phyloP scores from a whole-genome alignment of 2,797 vertebrate species.

The Psittacula echo region DNA sequence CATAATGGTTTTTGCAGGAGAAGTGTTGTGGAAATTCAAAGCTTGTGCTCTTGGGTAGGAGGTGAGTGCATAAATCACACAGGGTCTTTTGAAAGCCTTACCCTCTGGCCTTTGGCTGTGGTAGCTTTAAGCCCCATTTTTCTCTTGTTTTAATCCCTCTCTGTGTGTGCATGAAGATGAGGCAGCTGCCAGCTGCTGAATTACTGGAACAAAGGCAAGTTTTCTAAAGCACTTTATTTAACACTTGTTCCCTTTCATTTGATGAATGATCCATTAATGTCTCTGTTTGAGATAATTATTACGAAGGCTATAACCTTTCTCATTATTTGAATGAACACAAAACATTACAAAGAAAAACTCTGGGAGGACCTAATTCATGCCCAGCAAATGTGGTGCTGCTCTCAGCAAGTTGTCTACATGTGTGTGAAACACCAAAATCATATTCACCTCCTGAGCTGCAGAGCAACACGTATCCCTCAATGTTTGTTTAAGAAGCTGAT shows the following conservation, averaged over 20 bases:
- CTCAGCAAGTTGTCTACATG: background rate
- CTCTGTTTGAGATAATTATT: conserved; percentile 47
- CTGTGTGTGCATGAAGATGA: background rate
- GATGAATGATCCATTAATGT: conserved; percentile 60
- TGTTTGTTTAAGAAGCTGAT: background rate
- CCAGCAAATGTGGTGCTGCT: background rate
- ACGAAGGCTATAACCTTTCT: background rate
- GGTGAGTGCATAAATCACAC: background rate
- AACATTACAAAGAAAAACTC: background rate
- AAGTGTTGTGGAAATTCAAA: background rate
- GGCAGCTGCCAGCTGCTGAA: conserved; percentile 60
- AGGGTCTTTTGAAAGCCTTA: background rate
- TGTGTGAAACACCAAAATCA: background rate
- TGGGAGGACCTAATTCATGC: background rate
- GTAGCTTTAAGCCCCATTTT: background rate
- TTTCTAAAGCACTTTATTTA: conserved; percentile 46
- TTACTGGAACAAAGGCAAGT: conserved; percentile 43
- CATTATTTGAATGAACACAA: conserved; percentile 27
- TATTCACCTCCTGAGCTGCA: background rate
- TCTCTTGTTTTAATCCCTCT: background rate
- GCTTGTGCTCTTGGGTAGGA: background rate
- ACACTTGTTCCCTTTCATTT: conserved; percentile 38
- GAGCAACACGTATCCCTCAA: background rate
- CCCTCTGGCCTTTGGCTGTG: background rate
- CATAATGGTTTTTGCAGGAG: background rate